A percentile compares a stretch with the other conserved stretches of the same genome.
These are phyloP conservation scores for Venusia cambrica DNA, from an alignment of 2,888 invertebrate genomes.

Conservation along the genomic window DNA sequence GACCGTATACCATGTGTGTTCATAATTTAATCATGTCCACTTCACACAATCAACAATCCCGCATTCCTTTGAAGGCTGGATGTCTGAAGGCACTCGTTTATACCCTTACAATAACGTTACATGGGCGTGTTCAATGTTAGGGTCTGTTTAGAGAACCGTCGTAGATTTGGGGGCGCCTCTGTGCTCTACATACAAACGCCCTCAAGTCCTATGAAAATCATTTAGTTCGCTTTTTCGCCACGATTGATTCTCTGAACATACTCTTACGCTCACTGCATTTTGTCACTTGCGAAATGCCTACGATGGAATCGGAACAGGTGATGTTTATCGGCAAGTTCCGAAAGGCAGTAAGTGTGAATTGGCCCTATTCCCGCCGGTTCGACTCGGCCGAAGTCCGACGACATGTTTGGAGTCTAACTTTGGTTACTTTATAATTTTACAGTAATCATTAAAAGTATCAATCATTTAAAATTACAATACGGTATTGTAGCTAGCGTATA, in stretches of 20 bases:
- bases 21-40: conserved; percentile 49
- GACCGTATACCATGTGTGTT: conserved; percentile 43
- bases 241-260: no score
- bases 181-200: no score
- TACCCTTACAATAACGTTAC: conserved; percentile 63
- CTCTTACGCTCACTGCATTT: no score
- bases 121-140: conserved; percentile 11
- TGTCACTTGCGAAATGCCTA: no score
- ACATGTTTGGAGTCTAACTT: conserved; percentile 56
- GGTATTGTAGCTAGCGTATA: conserved; percentile 54
- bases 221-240: no score
- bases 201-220: no score
- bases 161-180: no score
- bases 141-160: neutral
- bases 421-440: conserved; percentile 49
- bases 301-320: no score
- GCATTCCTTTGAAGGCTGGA: conserved; percentile 74
- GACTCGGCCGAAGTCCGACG: conserved; percentile 33
- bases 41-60: conserved; percentile 68
- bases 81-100: conserved; percentile 77
- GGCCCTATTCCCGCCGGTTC: conserved; percentile 25
- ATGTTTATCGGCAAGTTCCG: no score
- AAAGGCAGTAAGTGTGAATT: no score
- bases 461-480: conserved; percentile 37
- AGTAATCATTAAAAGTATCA: conserved; percentile 33